A percentile compares a stretch with the other conserved stretches of the same genome.
phyloP scores from a whole-genome alignment of 2,888 invertebrate genomes.

The Sesia apiformis region DNA sequence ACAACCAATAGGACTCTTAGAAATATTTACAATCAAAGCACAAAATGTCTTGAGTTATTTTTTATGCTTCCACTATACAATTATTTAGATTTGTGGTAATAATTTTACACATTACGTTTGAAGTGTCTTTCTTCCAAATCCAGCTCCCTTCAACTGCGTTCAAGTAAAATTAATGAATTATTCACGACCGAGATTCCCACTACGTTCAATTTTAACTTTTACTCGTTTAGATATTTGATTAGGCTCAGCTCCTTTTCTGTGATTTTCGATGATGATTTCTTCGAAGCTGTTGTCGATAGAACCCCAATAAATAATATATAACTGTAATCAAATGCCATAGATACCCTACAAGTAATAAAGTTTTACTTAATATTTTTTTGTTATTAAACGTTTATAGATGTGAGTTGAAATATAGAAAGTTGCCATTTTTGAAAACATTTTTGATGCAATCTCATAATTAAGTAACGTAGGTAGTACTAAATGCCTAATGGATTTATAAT shows the following conservation, averaged over 20 bases:
- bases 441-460: too few relatives aligned
- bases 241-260: slow-evolving; percentile 28
- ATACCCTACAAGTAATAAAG: too few relatives aligned
- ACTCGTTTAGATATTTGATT: slow-evolving; percentile 37
- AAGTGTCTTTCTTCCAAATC: slow-evolving; percentile 2
- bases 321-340: slow-evolving; percentile 5
- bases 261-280: slow-evolving; percentile 30
- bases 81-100: neutral
- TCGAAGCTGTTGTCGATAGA: slow-evolving; percentile 22
- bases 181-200: slow-evolving; percentile 30
- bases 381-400: too few relatives aligned
- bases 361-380: too few relatives aligned
- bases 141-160: slow-evolving; percentile 15
- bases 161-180: slow-evolving; percentile 30
- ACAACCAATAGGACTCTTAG: too few relatives aligned
- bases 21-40: too few relatives aligned
- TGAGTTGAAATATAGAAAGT: too few relatives aligned
- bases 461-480: too few relatives aligned
- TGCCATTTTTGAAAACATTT: too few relatives aligned
- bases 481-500: too few relatives aligned
- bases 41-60: too few relatives aligned
- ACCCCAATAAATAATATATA: slow-evolving; percentile 36
- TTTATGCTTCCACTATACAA: too few relatives aligned
- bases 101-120: neutral
- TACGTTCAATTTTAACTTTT: slow-evolving; percentile 40